A percentile compares a stretch with the other conserved stretches of the same genome.
Evolutionary conservation across 1,140 invertebrate genomes (phyloP).

Genomic region (Ganaspis sp.): DNA sequence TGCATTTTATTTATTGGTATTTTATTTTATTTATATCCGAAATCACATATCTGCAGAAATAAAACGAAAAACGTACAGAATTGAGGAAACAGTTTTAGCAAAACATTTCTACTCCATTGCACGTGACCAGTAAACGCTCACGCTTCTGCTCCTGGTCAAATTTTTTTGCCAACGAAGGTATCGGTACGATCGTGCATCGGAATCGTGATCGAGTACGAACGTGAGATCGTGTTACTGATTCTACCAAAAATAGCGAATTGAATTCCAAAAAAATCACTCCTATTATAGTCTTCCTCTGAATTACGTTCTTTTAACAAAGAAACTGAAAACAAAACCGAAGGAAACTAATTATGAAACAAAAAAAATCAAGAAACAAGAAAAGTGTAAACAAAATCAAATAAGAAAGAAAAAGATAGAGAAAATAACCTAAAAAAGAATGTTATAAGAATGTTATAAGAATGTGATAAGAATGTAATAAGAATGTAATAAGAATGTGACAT

Average conservation of each 20-base stretch:
- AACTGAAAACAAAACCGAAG: too few relatives aligned
- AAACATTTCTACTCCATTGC: neutral
- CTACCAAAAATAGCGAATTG: neutral
- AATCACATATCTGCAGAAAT: neutral
- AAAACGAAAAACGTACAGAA: neutral
- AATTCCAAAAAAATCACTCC: neutral
- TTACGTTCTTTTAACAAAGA: too few relatives aligned
- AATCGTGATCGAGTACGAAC: slow-evolving; percentile 25
- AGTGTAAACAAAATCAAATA: too few relatives aligned
- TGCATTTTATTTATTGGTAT: too few relatives aligned
- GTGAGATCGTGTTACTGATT: slow-evolving; percentile 24
- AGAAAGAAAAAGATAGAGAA: too few relatives aligned
- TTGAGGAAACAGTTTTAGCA: neutral
- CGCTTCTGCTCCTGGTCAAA: slow-evolving; percentile 15
- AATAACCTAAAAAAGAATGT: too few relatives aligned
- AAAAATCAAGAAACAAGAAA: too few relatives aligned
- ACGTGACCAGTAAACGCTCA: slow-evolving; percentile 28
- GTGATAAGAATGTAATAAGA: too few relatives aligned
- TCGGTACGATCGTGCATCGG: slow-evolving; percentile 19
- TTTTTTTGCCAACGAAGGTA: neutral
- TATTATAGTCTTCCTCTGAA: neutral
- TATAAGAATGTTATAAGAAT: too few relatives aligned
- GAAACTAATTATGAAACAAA: too few relatives aligned
- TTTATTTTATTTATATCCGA: too few relatives aligned
- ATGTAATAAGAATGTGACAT: too few relatives aligned